Base-by-base conservation (phyloP, 2,888 invertebrate species). In the Drosophila paracracens region DNA sequence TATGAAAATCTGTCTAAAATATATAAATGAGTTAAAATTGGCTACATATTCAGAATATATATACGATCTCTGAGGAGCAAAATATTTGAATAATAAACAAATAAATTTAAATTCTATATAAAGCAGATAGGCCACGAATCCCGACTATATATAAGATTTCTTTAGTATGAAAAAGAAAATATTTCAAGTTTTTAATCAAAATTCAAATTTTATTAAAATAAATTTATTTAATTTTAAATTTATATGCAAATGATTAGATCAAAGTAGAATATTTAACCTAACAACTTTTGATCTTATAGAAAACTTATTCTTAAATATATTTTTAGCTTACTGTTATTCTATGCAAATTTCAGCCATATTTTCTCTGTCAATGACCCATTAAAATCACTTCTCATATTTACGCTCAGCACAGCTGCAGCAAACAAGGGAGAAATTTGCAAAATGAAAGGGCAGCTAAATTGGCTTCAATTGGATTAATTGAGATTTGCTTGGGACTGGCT, bases 401-500 rank as follows among this genome's bases (percentile, higher is more conserved):
- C 50, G 1, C 21, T 46, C 16, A 27, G 16, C 51, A 25, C 35
- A 58, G 18, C 11, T 33, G 27, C 40, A 35, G 27, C 38, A 36
- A 46, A n/a, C 18, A 31, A 38, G 40, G 35, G 25, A 18, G n/a
- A 35, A 40, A 33, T 52, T 46, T 46, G 36, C 16, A 21, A 33
- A 29, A 50, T 52, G 63, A 77, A 38, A 18, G 60, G 35, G 52
- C 29, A 63, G 21, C 68, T 79, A 78, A 87, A 84, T 84, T 84
- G 82, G 54, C 50, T 78, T 86, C 72, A 84, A 86, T 84, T 88
- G 84, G 70, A 70, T 68, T 74, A 83, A 83, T 83, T 83, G 75
- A 68, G 46, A 60, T 70, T 21, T 6, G 50, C 27, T 29, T 53
- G 61, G 7, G 27, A 29, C 25, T 40, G 3, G 18, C 13, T 54